phyloP scores from a whole-genome alignment of 2,797 vertebrate species.

The Sebastes itinus region DNA sequence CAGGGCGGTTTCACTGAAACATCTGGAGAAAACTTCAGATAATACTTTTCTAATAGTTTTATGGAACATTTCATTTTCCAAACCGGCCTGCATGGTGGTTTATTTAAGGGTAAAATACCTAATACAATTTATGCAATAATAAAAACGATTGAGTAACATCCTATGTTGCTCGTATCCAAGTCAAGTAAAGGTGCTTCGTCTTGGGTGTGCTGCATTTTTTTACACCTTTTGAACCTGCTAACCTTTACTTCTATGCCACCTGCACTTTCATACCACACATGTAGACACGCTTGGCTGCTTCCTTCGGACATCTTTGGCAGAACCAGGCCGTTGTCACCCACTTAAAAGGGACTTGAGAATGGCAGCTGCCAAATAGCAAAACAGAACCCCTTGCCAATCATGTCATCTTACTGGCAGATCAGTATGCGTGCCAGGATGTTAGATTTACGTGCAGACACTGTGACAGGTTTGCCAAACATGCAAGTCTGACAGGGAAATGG shows the following conservation, averaged over 20 bases:
- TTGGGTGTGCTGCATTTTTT: background rate
- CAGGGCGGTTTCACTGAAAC: background rate
- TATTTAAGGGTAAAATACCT: background rate
- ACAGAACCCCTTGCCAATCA: slow-evolving; percentile 63
- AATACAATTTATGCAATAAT: background rate
- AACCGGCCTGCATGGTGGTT: background rate
- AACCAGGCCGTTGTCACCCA: slow-evolving; percentile 41
- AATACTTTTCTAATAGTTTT: background rate
- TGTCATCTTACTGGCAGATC: slow-evolving; percentile 71
- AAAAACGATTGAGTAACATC: background rate
- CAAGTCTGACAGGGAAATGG: slow-evolving; percentile 46
- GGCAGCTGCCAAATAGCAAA: slow-evolving; percentile 63
- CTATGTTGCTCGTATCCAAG: background rate
- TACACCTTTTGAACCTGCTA: background rate
- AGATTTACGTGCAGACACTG: slow-evolving; percentile 65
- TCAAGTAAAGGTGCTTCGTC: background rate
- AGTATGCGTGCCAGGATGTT: slow-evolving; percentile 53
- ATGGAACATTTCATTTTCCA: background rate
- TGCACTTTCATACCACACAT: slow-evolving; percentile 4
- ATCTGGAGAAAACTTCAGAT: background rate
- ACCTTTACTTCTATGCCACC: background rate
- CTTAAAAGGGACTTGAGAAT: slow-evolving; percentile 51
- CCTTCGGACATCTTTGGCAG: slow-evolving; percentile 30
- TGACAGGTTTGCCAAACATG: slow-evolving; percentile 61
- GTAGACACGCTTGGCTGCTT: background rate